phyloP scores from a whole-genome alignment of 1,140 invertebrate species.

The Ceratina australensis region DNA sequence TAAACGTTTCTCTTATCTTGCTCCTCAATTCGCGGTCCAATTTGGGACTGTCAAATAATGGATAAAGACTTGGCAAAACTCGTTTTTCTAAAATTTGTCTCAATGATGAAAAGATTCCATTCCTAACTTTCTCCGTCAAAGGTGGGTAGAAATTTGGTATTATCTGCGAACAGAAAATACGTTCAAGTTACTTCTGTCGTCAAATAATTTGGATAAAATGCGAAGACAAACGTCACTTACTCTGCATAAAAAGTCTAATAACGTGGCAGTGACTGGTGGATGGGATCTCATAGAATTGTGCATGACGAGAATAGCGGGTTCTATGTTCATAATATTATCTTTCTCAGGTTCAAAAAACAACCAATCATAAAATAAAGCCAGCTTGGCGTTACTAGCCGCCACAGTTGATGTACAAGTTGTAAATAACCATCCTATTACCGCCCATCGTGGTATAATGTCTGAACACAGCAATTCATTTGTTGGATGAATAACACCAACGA shows the following conservation, averaged over 20 bases:
- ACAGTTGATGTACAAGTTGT: conserved; percentile 97
- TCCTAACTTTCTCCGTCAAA: conserved; percentile 90
- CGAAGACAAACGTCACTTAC: conserved; percentile 76
- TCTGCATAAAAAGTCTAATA: conserved; percentile 96
- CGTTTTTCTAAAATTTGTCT: conserved; percentile 96
- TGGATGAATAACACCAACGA: conserved; percentile 98
- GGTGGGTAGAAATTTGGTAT: conserved; percentile 95
- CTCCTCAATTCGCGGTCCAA: conserved; percentile 92
- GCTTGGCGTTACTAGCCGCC: conserved; percentile 96
- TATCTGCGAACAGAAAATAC: conserved; percentile 83
- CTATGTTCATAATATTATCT: conserved; percentile 99
- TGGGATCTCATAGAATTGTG: conserved; percentile 97
- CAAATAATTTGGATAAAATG: background rate
- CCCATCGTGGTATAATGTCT: conserved; percentile 99
- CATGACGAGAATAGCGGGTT: conserved; percentile 99
- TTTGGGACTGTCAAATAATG: conserved; percentile 95
- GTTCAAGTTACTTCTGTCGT: background rate
- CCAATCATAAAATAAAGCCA: conserved; percentile 99
- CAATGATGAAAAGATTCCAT: conserved; percentile 95
- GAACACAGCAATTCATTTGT: conserved; percentile 98
- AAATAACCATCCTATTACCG: conserved; percentile 98
- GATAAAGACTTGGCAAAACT: conserved; percentile 92
- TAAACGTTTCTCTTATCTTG: conserved; percentile 93
- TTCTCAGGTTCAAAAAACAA: conserved; percentile 96
- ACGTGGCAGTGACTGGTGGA: conserved; percentile 95